Base-by-base conservation (phyloP, 1,140 invertebrate species). In the Pachyrhynchus sulphureomaculatus region DNA sequence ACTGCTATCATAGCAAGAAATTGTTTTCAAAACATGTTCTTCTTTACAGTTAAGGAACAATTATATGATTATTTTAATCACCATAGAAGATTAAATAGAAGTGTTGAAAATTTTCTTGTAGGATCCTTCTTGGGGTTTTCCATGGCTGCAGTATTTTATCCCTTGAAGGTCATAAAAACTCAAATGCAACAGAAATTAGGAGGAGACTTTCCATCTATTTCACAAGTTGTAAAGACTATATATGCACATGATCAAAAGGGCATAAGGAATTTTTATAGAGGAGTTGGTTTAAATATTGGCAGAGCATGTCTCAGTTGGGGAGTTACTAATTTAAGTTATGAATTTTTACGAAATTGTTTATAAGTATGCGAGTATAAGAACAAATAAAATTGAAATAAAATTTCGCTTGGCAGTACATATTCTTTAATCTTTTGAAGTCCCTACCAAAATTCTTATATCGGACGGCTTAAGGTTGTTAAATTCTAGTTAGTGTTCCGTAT, bases 91-190 rank as follows among this genome's bases (percentile, higher is more conserved):
- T n/a, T 17, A 10, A n/a, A 23, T 4, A 42, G 48, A 15, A 23
- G 33, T 17, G 10, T 58, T n/a, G 5, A 24, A 26, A 48, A 58
- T 21, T 58, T 58, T 37, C 18, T 47, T 24, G 32, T 32, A 0
- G 55, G 55, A 2, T 42, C 24, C 1, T 9, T 37, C 3, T 12
- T 58, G 4, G 55, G 55, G 1, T 26, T 48, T 4, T 47, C 24
- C 10, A 48, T 58, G 42, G 20, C 55, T n/a, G 37, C 44, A 4
- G 2, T 47, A 4, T 58, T 58, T 37, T 58, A 58, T 23, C 55
- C 55, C 4, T 21, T 36, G n/a, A 58, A 58, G 17, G 55, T 58
- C 1, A 20, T 58, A 21, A 58, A 58, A 32, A 32, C 45, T 1
- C 9, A 6, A 8, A 20, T 39, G 9, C 55, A 58, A 13, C n/a